Evolutionary conservation across 2,888 invertebrate species (phyloP).

Genomic region (Agonopterix alstromeriana): DNA sequence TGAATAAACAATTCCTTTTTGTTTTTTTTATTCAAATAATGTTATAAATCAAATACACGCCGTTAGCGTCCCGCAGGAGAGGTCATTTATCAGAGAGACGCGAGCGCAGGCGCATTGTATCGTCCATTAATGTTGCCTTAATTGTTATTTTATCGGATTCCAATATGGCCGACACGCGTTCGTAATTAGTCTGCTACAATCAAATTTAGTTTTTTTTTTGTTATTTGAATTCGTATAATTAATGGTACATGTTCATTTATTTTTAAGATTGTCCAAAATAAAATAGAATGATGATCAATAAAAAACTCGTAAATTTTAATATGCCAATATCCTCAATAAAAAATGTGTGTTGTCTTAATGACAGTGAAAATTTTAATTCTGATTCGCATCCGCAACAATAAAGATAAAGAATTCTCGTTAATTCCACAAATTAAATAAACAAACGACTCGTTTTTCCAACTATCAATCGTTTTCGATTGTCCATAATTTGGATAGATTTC

Average conservation of each 20-base stretch:
- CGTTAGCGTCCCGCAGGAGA: conserved; percentile 52
- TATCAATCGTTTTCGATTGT: conserved; percentile 17
- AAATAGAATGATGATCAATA: conserved; percentile 1
- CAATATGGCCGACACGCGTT: conserved; percentile 59
- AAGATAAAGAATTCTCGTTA: conserved; percentile 37
- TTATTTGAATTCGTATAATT: not conserved
- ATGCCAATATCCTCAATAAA: conserved; percentile 14
- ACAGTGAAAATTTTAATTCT: conserved; percentile 20
- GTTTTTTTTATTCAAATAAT: conserved; percentile 60
- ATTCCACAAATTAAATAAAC: conserved; percentile 28
- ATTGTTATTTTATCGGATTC: conserved; percentile 72
- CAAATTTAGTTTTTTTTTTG: conserved; percentile 18
- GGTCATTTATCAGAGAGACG: conserved; percentile 64
- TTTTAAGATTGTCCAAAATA: not conserved
- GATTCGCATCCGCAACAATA: conserved; percentile 24
- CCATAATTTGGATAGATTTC: conserved; percentile 25
- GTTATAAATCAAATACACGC: conserved; percentile 72
- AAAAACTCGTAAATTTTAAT: not conserved
- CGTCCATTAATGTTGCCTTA: conserved; percentile 63
- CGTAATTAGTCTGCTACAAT: conserved; percentile 50
- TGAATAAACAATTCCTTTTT: conserved; percentile 63
- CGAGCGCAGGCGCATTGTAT: conserved; percentile 57
- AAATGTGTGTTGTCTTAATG: conserved; percentile 21
- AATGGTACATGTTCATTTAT: not conserved
- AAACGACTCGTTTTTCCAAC: conserved; percentile 21